A percentile compares a stretch with the other conserved stretches of the same genome.
These are phyloP conservation scores for Haplotaxodon microlepis DNA, from an alignment of 2,113 vertebrate species.

Conservation along the genomic window DNA sequence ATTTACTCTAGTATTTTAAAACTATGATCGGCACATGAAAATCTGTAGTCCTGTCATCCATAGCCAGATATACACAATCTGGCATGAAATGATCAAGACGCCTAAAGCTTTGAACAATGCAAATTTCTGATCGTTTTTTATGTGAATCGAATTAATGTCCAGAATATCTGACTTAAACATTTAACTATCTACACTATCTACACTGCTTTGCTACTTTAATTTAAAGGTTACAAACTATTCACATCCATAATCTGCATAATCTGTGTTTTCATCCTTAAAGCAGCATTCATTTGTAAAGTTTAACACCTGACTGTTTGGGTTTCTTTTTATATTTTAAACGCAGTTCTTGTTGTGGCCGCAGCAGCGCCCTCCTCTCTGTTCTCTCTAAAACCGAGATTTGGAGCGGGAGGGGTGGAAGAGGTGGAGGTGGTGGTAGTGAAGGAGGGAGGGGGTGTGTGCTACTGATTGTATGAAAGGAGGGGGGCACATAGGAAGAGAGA, in stretches of 20 bases:
- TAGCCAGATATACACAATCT: neutral
- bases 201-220: neutral
- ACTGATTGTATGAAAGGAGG: slow-evolving; percentile 31
- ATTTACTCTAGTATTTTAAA: neutral
- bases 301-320: neutral
- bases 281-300: neutral
- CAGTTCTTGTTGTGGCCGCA: slow-evolving; percentile 12
- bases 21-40: neutral
- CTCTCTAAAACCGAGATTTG: slow-evolving; percentile 18
- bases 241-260: neutral
- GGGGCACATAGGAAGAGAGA: neutral
- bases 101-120: neutral
- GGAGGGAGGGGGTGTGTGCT: slow-evolving; percentile 3
- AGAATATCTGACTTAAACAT: neutral
- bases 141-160: neutral
- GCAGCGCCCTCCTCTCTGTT: slow-evolving; percentile 4
- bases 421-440: neutral
- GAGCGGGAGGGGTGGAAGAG: neutral
- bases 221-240: neutral
- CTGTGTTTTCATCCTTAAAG: neutral
- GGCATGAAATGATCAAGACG: neutral
- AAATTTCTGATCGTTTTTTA: neutral
- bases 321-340: neutral
- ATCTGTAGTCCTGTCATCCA: neutral
- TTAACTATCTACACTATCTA: neutral